Base-by-base conservation (phyloP, 2,113 vertebrate species). In the Amia ocellicauda region DNA sequence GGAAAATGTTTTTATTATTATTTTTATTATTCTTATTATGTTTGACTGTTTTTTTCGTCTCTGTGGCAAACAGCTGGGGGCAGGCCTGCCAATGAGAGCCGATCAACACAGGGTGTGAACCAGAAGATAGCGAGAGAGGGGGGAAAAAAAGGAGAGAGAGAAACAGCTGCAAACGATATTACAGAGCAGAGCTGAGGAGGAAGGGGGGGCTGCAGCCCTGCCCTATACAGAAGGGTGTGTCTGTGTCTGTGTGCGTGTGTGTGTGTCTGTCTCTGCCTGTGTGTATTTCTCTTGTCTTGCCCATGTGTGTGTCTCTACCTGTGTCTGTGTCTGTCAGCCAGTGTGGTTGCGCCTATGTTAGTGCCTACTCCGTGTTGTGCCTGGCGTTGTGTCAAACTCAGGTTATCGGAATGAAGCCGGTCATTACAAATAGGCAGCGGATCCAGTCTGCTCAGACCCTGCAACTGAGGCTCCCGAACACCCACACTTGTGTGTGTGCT, bases 321-420 rank as follows among this genome's bases (percentile, higher is more conserved):
- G 16, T 42, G 58, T 60, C 61, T 66, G 55, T 61, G 50, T 27
- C 61, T 71, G 78, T 72, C 73, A 77, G 71, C 69, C 16, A 75
- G 76, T 76, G 78, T 77, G 75, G 80, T 78, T 80, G 75, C 77
- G 70, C 56, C 63, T 36, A 36, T 36, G 31, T 36, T 36, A 5
- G 31, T 5, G 31, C 10, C 3, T 4, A 10, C 31, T 36, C 31
- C 31, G 31, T 36, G 3, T 36, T 36, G 31, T 36, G 31, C 31
- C 14, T 16, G 3, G 11, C 3, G 3, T 45, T 45, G 11, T 45
- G 11, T 45, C 43, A 16, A 4, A 45, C 43, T 45, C 16, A 7
- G 11, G n/a, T n/a, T n/a, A n/a, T n/a, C n/a, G n/a, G n/a, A n/a
- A n/a, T n/a, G n/a, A n/a, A n/a, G n/a, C n/a, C n/a, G n/a, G n/a